Base-by-base conservation (phyloP, 2,797 vertebrate genomes). In the Hoplostethus mediterraneus region DNA sequence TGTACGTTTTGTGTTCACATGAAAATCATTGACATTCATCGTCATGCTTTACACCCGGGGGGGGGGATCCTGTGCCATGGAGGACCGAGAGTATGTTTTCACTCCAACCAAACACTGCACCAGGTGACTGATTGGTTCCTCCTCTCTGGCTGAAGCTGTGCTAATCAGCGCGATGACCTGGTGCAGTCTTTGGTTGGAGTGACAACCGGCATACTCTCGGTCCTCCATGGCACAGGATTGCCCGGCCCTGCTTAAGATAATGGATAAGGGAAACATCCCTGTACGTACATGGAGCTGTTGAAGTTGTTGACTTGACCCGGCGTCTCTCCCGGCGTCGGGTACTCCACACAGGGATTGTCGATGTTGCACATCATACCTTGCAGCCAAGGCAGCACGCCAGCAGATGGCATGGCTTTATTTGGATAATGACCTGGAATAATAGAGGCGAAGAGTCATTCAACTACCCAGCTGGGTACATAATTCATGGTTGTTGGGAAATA, bases 361-460 rank as follows among this genome's bases (percentile, higher is more conserved):
- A 97, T 93, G 66, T 97, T 98, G 81, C 98, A 99, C 67, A 99
- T 91, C 89, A 99, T 97, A 42, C 98, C 97, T 87, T 99, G 98
- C 79, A 99, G 74, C 98, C 98, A 99, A 2, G 97, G 97, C 83
- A 99, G 93, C 12, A 97, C 90, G 53, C 98, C 98, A 13, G 98
- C 97, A 0, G 98, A 99, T 13, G 98, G 98, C 97, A 99, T 97
- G 72, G 98, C 96, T 94, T 99, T 99, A 87, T 99, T 99, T 77
- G 95, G 97, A 88, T 99, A 99, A 87, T 99, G 97, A 88, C 97
- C 98, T 99, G 60, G 67, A 73, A 70, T 25, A 78, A 77, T 2
- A 57, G 8, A 77, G 10, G 6, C 17, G 14, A 13, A 64, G 16
- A 58, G 12, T 56, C 36, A 56, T 60, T 65, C 55, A 55, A 61